Conservation (phyloP, 64 coral and sea anemone species). For the Stylophora pistillata region DNA sequence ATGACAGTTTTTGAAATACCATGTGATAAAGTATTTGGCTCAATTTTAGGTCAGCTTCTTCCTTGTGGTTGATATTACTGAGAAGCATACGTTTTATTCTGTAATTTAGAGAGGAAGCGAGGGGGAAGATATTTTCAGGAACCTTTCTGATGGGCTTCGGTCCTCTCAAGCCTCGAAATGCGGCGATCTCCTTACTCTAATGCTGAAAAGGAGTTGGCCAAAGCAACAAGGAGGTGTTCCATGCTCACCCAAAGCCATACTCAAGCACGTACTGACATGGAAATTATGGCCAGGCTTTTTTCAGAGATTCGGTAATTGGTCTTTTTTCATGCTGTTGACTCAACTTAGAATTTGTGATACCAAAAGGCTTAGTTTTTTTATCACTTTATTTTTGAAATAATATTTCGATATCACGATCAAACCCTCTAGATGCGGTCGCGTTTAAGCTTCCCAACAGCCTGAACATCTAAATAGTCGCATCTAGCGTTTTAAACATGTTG, state of each 20-base stretch:
- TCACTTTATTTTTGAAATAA: neutral
- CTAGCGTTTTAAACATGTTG: neutral
- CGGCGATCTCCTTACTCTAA: slow-evolving; percentile 62
- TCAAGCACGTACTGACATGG: slow-evolving; percentile 65
- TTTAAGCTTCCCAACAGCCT: too few relatives aligned
- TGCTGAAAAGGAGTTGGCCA: slow-evolving; percentile 51
- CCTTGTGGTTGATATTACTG: too few relatives aligned
- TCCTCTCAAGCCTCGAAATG: slow-evolving; percentile 33
- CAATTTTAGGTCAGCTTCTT: too few relatives aligned
- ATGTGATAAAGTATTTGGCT: too few relatives aligned
- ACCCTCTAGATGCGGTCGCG: too few relatives aligned
- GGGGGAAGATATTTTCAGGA: slow-evolving; percentile 12
- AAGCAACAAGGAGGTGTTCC: neutral
- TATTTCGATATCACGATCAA: neutral
- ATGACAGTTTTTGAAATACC: too few relatives aligned
- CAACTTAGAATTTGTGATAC: too few relatives aligned
- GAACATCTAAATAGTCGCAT: too few relatives aligned
- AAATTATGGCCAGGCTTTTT: slow-evolving; percentile 65
- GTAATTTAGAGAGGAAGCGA: slow-evolving; percentile 33
- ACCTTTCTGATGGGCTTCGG: slow-evolving; percentile 16
- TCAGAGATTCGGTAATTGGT: slow-evolving; percentile 49
- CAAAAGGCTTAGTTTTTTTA: neutral
- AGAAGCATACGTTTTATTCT: neutral
- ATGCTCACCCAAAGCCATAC: slow-evolving; percentile 10
- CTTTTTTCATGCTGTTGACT: neutral